Evolutionary conservation across 1,140 invertebrate species (phyloP), one percentile per base, ranked within the genome.

Genomic region (Archivesica marissinica): DNA sequence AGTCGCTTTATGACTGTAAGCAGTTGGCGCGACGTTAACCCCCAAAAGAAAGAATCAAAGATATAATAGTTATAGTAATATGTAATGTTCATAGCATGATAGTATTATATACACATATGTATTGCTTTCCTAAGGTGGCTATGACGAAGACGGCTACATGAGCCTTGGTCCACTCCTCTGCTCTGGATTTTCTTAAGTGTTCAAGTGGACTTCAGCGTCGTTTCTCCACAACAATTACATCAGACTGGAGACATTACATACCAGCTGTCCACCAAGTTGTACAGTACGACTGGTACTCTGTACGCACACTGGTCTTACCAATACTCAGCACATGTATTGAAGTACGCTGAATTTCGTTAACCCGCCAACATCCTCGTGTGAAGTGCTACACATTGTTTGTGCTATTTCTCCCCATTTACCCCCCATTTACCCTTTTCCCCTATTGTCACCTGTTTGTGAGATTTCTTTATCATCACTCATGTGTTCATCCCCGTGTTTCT

Each of bases 101-200:
- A n/a, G n/a, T 30, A 23, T 33, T 38, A 15, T 17, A 33, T 20
- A 70, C 13, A 38, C 23, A 33, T 70, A 41, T 47, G 28, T 80
- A n/a, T 80, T 80, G 23, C 52, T 84, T 84, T 84, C 20, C 30
- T 25, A 84, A 84, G 81, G 81, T 84, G 81, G 68, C n/a, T 9
- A 15, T 23, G 15, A 23, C 15, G 81, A 84, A 33, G 81, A 84
- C 54, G 81, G 81, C 44, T 84, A 47, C 72, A 35, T 23, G 39
- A 75, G 70, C 6, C 20, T 84, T n/a, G 81, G 81, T 28, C 50
- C 81, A 25, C n/a, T 75, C 25, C 81, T 66, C n/a, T 84, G 81
- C 47, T 61, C 41, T 1, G 81, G 81, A 75, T 15, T 33, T 15
- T 38, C 70, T 23, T 76, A 80, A 74, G 30, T 25, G 56, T 52